Evolutionary conservation across 2,113 vertebrate genomes (phyloP).

Genomic region (Cranoglanis bouderius): DNA sequence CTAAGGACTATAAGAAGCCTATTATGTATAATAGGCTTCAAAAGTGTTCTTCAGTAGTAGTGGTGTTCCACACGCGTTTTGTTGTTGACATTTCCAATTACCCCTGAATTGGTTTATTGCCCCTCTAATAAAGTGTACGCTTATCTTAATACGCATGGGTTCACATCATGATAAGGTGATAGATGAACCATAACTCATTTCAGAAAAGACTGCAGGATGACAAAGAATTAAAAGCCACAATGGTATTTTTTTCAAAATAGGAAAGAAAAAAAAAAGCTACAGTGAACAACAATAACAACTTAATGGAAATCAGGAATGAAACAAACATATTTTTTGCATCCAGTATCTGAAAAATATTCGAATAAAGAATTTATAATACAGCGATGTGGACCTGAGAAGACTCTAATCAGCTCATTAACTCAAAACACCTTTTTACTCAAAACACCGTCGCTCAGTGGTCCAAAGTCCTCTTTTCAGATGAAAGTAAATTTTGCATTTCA

Average conservation of each 20-base stretch:
- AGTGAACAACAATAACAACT: neutral
- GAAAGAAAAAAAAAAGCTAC: neutral
- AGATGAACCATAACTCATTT: constrained; percentile 5
- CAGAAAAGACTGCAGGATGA: constrained; percentile 12
- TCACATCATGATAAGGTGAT: constrained; percentile 43
- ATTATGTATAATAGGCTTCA: too few species aligned
- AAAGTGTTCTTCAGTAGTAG: constrained; percentile 25
- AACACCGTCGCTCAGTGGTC: too few species aligned
- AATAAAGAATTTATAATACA: too few species aligned
- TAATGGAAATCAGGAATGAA: neutral
- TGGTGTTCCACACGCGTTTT: constrained; percentile 36
- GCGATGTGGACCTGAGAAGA: too few species aligned
- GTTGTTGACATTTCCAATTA: constrained; percentile 54
- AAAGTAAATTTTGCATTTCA: too few species aligned
- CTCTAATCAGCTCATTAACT: too few species aligned
- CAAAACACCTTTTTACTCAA: too few species aligned
- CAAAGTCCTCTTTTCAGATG: too few species aligned
- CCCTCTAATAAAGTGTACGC: constrained; percentile 29
- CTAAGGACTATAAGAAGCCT: too few species aligned
- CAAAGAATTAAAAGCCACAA: neutral
- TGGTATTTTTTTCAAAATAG: neutral
- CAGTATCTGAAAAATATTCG: too few species aligned
- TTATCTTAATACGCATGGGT: constrained; percentile 60
- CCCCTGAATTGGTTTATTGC: constrained; percentile 56
- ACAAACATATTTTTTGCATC: too few species aligned